Conservation (phyloP, 2,113 vertebrate genomes). For the Cyanistes caeruleus region DNA sequence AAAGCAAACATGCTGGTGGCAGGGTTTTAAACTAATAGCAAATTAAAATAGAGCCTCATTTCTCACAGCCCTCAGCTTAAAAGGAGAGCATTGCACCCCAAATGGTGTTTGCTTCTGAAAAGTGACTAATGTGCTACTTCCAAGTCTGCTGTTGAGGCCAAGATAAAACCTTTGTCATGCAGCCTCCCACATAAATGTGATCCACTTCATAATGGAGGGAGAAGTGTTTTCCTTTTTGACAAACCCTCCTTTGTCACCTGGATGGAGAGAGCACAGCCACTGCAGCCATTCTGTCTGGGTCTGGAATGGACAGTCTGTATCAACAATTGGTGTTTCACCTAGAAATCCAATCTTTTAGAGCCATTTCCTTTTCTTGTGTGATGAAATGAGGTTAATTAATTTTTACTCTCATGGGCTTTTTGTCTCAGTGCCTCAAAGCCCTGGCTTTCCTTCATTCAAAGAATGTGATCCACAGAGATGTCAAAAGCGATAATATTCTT, state of each 20-base stretch:
- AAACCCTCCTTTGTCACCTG: background rate
- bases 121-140: background rate
- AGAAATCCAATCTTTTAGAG: conserved; percentile 4
- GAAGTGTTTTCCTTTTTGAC: background rate
- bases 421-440: conserved; percentile 92
- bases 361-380: background rate
- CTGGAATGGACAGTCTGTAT: background rate
- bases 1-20: background rate
- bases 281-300: background rate
- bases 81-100: background rate
- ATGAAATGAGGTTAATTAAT: conserved; percentile 32
- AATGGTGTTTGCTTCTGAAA: background rate
- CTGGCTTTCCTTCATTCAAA: conserved; percentile 97
- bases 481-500: conserved; percentile 98
- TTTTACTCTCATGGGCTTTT: background rate
- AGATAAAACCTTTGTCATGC: background rate
- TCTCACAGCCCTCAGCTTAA: background rate
- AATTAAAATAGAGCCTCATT: background rate
- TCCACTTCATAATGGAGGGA: background rate
- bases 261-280: background rate
- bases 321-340: background rate
- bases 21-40: background rate
- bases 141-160: background rate
- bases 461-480: conserved; percentile 96
- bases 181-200: background rate